phyloP scores from a whole-genome alignment of 2,888 invertebrate species.

The Xylocampa areola region DNA sequence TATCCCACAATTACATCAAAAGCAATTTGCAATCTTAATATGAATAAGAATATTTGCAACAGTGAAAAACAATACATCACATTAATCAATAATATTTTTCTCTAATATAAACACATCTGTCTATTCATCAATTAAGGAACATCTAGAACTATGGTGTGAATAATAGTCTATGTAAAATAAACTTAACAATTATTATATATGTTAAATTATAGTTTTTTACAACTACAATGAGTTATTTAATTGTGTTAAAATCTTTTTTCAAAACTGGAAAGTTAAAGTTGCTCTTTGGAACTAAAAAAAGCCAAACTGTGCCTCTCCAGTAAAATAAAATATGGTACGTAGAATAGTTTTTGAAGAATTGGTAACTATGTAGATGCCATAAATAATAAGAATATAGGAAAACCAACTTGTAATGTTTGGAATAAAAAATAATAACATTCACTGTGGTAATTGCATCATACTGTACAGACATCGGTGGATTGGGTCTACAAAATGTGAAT shows the following conservation, averaged over 20 bases:
- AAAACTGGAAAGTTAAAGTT: not conserved
- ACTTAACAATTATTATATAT: conserved; percentile 13
- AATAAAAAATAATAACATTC: no score
- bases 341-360: conserved; percentile 17
- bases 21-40: conserved; percentile 37
- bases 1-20: conserved; percentile 25
- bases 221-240: conserved; percentile 4
- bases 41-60: conserved; percentile 28
- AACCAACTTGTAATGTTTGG: no score
- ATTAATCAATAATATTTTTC: conserved; percentile 25
- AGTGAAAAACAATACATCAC: conserved; percentile 44
- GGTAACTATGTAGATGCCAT: conserved; percentile 35
- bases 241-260: no score
- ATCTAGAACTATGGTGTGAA: conserved; percentile 34
- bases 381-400: not conserved
- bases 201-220: conserved; percentile 6
- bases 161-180: no score
- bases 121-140: conserved; percentile 45
- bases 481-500: conserved; percentile 1
- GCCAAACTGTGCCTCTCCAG: conserved; percentile 10
- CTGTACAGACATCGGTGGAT: no score
- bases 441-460: no score
- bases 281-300: conserved; percentile 14
- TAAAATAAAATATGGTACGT: not conserved
- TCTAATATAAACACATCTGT: conserved; percentile 44